Base-by-base conservation (phyloP, 2,888 invertebrate genomes). In the Eupithecia subumbrata region DNA sequence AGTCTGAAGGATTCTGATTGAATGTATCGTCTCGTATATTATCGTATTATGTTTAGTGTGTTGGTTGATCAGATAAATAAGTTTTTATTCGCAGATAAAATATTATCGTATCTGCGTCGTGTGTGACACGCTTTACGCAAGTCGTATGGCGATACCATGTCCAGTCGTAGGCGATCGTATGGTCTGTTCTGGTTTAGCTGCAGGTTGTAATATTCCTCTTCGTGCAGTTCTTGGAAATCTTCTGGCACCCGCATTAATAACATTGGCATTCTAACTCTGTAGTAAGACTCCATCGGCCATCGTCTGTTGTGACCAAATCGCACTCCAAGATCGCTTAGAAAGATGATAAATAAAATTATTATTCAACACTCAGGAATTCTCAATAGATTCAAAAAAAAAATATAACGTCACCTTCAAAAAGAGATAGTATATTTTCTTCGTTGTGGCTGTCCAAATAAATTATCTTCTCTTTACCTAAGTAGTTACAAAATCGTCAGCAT, bases 301-400 rank as follows among this genome's bases (percentile, higher is more conserved):
- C 97, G 92, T 77, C 96, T 96, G n/a, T n/a, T n/a, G 34, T 95
- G 94, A 0, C 97, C 97, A 86, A 96, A 97, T 63, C 97, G 94
- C 85, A 97, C 95, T 0, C 97, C 97, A 84, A 97, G 97, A 86
- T 97, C 97, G 84, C 97, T 97, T 71, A 97, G 89, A 77, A 97
- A 96, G 52, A 97, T 90, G 34, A 97, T 91, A 82, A n/a, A n/a
- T n/a, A n/a, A 97, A 95, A 0, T 96, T 96, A 68, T 96, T 96
- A 60, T 97, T 95, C 73, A 96, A 87, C 3, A 96, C 92, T 0
- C 95, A 96, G 2, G 90, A 91, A 0, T 88, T 84, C 12, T 95
- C 91, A 30, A 97, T 86, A 34, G 94, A 90, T 74, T 94, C 85
- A n/a, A 69, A 97, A 91, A 82, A 96, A 96, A 0, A 89, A 82